Evolutionary conservation across 2,113 vertebrate genomes (phyloP), one percentile per base, ranked within the genome.

Genomic region (Cardinalis cardinalis): DNA sequence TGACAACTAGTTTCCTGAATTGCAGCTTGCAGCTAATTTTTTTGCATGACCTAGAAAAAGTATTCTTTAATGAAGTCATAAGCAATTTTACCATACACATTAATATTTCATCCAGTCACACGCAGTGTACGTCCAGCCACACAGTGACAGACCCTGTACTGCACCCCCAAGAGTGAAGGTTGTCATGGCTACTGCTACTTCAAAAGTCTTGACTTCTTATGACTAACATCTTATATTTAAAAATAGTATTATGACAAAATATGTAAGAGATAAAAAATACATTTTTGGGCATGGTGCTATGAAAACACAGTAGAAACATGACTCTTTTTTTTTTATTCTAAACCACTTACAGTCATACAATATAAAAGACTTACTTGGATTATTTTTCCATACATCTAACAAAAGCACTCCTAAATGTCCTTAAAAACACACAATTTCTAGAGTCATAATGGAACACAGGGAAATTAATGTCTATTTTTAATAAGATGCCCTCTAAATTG

Each of bases 181-280:
- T 94, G 89, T 75, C 89, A 89, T 85, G 66, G 66, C 41, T 89
- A 87, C 84, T 31, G 82, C 32, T 84, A 46, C 44, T 87, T 87
- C 81, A 56, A 31, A 84, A 90, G 40, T 78, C 58, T 61, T 88
- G 46, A 84, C 55, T 82, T 87, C 8, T 49, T 55, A 89, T 82
- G 63, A 89, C 59, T 75, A 82, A 84, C 16, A 72, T 61, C 61
- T 66, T 64, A 60, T 60, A n/a, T 58, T 86, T 90, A 88, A 93
- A 94, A 95, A 93, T 65, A 94, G 81, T 43, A 61, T 49, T 75
- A 60, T 68, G 58, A 49, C 44, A 89, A 77, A 74, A 74, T 3
- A 74, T 3, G 2, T 8, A 61, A 44, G 23, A 65, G 44, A 59
- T 10, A 40, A 74, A 83, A 90, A 77, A 34, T 19, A 49, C 14